Percentiles rank a stretch among this genome's conserved stretches.
Evolutionary conservation across 2,888 invertebrate genomes (phyloP).

Genomic region (Pandemis corylana): DNA sequence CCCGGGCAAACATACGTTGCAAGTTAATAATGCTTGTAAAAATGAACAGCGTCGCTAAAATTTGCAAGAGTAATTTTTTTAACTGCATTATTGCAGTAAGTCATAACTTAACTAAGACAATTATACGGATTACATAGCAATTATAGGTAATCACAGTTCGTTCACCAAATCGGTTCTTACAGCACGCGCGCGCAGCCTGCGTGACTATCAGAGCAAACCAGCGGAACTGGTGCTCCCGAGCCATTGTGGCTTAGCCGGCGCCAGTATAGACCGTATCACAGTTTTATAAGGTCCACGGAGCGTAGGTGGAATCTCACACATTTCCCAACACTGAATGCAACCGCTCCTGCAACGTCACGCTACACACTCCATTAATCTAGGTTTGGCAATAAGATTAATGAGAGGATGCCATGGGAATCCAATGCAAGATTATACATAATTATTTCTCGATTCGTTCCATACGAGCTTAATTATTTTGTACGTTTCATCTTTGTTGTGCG

Average conservation of each 20-base stretch:
- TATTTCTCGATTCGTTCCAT: constrained; percentile 38
- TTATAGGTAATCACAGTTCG: constrained; percentile 34
- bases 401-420: constrained; percentile 45
- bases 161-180: constrained; percentile 35
- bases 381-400: constrained; percentile 74
- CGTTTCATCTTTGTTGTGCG: constrained; percentile 19
- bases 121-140: constrained; percentile 29
- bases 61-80: background rate
- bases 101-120: constrained; percentile 33
- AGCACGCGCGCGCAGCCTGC: constrained; percentile 49
- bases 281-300: constrained; percentile 16
- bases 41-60: background rate
- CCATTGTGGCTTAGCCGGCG: constrained; percentile 50
- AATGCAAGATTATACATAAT: constrained; percentile 32
- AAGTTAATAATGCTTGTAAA: background rate
- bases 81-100: constrained; percentile 9
- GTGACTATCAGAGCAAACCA: constrained; percentile 65
- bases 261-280: constrained; percentile 24
- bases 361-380: constrained; percentile 69
- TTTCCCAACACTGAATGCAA: constrained; percentile 64
- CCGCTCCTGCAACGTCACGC: constrained; percentile 66
- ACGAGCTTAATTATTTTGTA: constrained; percentile 20
- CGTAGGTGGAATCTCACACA: constrained; percentile 45
- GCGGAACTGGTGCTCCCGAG: constrained; percentile 57
- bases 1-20: no score